These are phyloP conservation scores for Arctopsyche grandis DNA, from an alignment of 1,140 invertebrate genomes.

Conservation along the genomic window DNA sequence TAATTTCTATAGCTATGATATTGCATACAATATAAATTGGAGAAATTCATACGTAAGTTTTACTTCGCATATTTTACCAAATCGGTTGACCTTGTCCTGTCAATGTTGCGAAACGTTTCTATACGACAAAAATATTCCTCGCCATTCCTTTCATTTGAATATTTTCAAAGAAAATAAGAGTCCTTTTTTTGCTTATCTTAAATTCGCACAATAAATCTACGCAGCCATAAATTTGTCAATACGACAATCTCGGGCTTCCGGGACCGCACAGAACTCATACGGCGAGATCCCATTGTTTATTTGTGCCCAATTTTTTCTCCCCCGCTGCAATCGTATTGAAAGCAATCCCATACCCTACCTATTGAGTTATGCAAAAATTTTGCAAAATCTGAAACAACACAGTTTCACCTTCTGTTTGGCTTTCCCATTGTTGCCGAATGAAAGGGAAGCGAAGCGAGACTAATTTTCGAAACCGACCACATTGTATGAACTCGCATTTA, in stretches of 20 bases:
- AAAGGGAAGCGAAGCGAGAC: slow-evolving; percentile 22
- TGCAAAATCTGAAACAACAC: slow-evolving; percentile 9
- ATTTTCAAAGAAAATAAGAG: slow-evolving; percentile 23
- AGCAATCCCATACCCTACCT: neutral
- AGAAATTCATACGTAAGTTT: too few species aligned
- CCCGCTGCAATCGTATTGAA: neutral
- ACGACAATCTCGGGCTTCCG: slow-evolving; percentile 24
- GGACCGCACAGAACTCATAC: neutral
- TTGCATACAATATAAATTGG: too few species aligned
- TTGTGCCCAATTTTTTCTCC: neutral
- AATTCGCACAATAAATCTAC: neutral
- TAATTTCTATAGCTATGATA: too few species aligned
- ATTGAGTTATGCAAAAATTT: slow-evolving; percentile 27
- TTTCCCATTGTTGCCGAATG: slow-evolving; percentile 2
- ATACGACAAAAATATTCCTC: neutral
- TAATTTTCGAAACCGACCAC: slow-evolving; percentile 9
- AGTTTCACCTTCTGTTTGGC: slow-evolving; percentile 38
- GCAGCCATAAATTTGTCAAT: slow-evolving; percentile 19
- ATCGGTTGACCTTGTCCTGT: too few species aligned
- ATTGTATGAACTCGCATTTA: neutral
- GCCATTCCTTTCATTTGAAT: neutral
- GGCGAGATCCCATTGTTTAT: slow-evolving; percentile 6
- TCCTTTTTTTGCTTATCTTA: slow-evolving; percentile 10
- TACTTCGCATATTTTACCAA: too few species aligned
- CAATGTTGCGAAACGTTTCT: too few species aligned